Base-by-base conservation (phyloP, 2,113 vertebrate genomes). In the Arizona elegans region DNA sequence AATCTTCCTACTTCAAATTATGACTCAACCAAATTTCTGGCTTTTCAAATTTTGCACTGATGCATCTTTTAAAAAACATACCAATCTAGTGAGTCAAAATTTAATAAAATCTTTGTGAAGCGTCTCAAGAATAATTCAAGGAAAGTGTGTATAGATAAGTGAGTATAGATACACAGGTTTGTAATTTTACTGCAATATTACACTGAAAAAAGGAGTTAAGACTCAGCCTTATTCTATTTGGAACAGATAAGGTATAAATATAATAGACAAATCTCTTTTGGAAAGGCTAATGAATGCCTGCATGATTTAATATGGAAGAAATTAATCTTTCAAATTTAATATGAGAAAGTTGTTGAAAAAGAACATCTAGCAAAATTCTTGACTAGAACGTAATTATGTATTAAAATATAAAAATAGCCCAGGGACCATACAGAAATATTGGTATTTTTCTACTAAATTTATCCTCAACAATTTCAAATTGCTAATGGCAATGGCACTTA, bases 381-480 rank as follows among this genome's bases (percentile, higher is more conserved):
- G 85, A 54, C 8, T 0, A 1, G 33, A 93, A 91, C 15, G 10
- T 29, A 65, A 12, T 70, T 90, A 94, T 91, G 19, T 89, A 91
- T 92, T 93, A 93, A 12, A 93, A 90, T 87, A 89, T 89, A 55
- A 93, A 6, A 55, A 89, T 0, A 0, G 10, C 75, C 94, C 55
- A 85, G 90, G 47, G 70, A 95, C 85, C 7, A 8, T 90, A 33
- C 29, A 55, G n/a, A 56, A 96, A 95, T 21, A 43, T 92, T 95
- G 89, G 88, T 0, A 56, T 88, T 94, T 94, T 94, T 90, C 3
- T 12, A 54, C 52, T 75, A 92, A 96, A 93, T 92, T 12, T 65
- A 93, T 81, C 15, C 38, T 85, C 88, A 94, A 93, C 38, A 62
- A 95, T 95, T 94, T 58, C 19, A 24, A 92, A 93, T 15, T 92